Evolutionary conservation across 2,113 vertebrate species (phyloP), one percentile per base, ranked within the genome.

Genomic region (Indri indri): DNA sequence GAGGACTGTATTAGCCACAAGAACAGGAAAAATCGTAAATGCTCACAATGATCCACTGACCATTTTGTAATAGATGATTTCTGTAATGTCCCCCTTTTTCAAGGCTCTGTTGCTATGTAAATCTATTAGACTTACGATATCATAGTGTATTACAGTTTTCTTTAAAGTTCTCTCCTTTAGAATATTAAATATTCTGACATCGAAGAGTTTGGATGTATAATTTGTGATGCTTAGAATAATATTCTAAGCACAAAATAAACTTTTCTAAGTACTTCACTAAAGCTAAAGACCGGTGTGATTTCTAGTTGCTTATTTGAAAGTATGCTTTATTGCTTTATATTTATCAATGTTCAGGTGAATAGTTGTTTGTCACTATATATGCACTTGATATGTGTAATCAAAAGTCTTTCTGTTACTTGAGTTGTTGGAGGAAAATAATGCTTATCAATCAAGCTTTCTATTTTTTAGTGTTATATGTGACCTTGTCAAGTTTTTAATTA

Each of bases 261-360:
- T 96, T 98, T 96, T 97, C 50, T 88, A 97, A 98, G 74, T 42
- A 92, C 87, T 96, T 96, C 85, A 93, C 9, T 90, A 71, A 92
- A 81, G 16, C 59, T 59, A 50, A 89, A 93, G 63, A 93, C 20
- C 37, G 76, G 45, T 96, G 18, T 93, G 77, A 70, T 96, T 97
- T 95, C 57, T 93, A 12, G 76, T 77, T 61, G 47, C 34, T n/a
- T 81, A 57, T 91, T 86, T 85, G 88, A 66, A 84, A 87, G 8
- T 71, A 50, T 88, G 59, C 10, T 61, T 81, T 68, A 61, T 66
- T 87, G n/a, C 37, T 85, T 88, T 57, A 12, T 88, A 52, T 79
- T 93, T 93, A 89, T n/a, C 7, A 50, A 1, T 95, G 73, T 96
- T 79, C 25, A 82, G 20, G 42, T 76, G 22, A 74, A 32, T 74